Conservation (phyloP, 2,888 invertebrate genomes). For the Copidosoma aretas region DNA sequence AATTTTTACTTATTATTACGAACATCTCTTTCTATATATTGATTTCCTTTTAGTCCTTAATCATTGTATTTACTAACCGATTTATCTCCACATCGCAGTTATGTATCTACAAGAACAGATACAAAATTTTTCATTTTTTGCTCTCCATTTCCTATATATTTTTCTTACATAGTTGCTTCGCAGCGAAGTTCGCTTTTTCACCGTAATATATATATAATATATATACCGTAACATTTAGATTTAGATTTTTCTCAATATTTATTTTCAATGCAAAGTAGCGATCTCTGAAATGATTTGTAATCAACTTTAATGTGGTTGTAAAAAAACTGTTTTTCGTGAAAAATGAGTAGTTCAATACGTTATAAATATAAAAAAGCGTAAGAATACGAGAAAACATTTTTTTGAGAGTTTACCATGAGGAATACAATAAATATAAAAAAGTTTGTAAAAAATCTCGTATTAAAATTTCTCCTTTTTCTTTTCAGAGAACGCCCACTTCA, state of each 20-base stretch:
- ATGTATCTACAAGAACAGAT: conserved; percentile 60
- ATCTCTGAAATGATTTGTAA: conserved; percentile 55
- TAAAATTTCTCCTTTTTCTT: conserved; percentile 48
- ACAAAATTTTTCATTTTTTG: conserved; percentile 52
- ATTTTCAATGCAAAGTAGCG: conserved; percentile 44
- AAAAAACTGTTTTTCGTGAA: too few species aligned
- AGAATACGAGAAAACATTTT: too few species aligned
- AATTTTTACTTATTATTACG: conserved; percentile 56
- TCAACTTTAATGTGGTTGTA: too few species aligned
- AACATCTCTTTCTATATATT: conserved; percentile 57
- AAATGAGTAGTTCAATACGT: too few species aligned
- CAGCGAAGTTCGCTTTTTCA: too few species aligned
- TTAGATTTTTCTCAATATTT: conserved; percentile 33
- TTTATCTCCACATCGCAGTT: conserved; percentile 47
- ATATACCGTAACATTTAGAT: conserved; percentile 35
- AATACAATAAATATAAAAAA: too few species aligned
- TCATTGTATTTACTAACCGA: conserved; percentile 45
- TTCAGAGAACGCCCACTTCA: conserved; percentile 53
- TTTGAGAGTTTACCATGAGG: too few species aligned
- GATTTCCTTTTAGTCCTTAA: conserved; percentile 60
- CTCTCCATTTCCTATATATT: conserved; percentile 18
- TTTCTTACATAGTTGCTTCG: conserved; percentile 20
- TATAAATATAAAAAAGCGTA: too few species aligned
- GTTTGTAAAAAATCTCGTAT: conserved; percentile 16
- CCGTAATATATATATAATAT: not conserved